Base-by-base conservation (phyloP, 2,113 vertebrate species). In the Cebidichthys violaceus region DNA sequence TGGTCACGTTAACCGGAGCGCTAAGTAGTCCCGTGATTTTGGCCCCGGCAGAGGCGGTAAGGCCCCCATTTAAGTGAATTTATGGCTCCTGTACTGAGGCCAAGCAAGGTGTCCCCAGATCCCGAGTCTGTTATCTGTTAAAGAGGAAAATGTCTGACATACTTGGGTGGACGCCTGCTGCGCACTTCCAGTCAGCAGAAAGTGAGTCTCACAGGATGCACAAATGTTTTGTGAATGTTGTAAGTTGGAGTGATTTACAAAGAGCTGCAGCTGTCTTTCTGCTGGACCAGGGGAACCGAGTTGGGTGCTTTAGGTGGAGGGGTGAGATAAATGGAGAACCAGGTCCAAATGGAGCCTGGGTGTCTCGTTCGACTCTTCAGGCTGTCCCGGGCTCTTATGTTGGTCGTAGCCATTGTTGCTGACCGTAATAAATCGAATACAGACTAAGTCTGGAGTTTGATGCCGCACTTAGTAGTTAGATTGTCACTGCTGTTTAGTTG, bases 61-160 rank as follows among this genome's bases (percentile, higher is more conserved):
- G 88, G 82, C 57, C 77, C 75, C 74, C 75, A 83, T 91, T 93
- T 86, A 89, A 87, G 82, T 88, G 77, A 81, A 94, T 93, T 90
- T 90, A 94, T 90, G 82, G 62, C 82, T 80, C 39, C 24, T 52
- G 77, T 71, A 27, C 55, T 47, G 68, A 41, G 45, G 77, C 10
- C 54, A 75, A 85, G 89, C 33, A 37, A 70, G 80, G 72, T 75
- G 74, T 87, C 86, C 31, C 83, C 47, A 71, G 27, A 84, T 75
- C 75, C 41, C 0, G 8, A 68, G 89, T 87, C 92, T 74, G 92
- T 93, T 93, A 92, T 90, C 92, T 90, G 89, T 92, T 92, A 92
- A 72, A 14, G 79, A 79, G 61, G 52, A 86, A 82, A 85, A 91
- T 87, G 75, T 90, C 88, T 89, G 65, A 73, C 89, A 91, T 92